Base-by-base conservation (phyloP, 1,140 invertebrate genomes). In the Pissodes strobi region DNA sequence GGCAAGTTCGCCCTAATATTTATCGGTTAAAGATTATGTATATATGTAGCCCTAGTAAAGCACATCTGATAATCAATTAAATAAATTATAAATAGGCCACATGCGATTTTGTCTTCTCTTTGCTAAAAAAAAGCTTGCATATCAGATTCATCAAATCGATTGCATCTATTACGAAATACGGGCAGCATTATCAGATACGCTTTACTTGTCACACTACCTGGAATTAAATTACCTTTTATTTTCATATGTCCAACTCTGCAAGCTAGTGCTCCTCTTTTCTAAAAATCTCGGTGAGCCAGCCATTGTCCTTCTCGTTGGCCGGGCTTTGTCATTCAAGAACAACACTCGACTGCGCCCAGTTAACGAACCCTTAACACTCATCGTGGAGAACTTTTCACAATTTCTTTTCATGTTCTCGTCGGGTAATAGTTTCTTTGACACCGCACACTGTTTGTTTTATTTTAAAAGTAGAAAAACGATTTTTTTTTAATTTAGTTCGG, bases 211-310 rank as follows among this genome's bases (percentile, higher is more conserved):
- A n/a, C n/a, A n/a, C n/a, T n/a, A n/a, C n/a, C 10, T 38, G 10
- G 6, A 38, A 52, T 56, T n/a, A 38, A 12, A 30, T 58, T 60
- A 60, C 57, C 57, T 60, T 21, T 18, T 5, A 30, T 25, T 56
- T 23, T 63, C 23, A 15, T 17, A 63, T 18, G 61, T 63, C 61
- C 61, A 63, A 25, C 38, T 45, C 34, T 46, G 52, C 15, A 63
- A 46, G 23, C 61, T 63, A 1, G 39, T 43, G 23, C 61, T 63
- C 19, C 61, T 37, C 22, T 46, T 53, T 34, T 63, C 49, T 5
- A 63, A 27, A 46, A 53, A 53, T 15, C 22, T 55, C 9, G 25
- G 23, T 18, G 17, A 2, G 15, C 27, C 18, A 3, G 22, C 45
- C 9, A 49, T 15, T 3, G 57, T 60, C 22, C 27, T 48, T 27